A percentile compares a stretch with the other conserved stretches of the same genome.
Conservation (phyloP, 2,113 vertebrate species). For the Cololabis saira region DNA sequence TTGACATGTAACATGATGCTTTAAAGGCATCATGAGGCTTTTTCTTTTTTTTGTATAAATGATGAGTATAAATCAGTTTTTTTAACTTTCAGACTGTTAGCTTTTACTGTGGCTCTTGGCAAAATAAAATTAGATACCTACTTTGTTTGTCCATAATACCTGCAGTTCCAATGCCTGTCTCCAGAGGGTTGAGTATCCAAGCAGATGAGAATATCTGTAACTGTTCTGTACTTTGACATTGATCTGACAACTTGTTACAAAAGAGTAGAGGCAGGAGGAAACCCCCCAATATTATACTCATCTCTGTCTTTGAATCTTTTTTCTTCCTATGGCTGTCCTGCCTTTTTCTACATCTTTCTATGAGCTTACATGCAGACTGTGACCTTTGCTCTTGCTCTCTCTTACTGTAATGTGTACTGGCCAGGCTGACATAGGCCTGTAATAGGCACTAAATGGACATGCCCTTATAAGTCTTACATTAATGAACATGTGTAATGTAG, state of each 20-base stretch:
- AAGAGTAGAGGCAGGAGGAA: conserved; percentile 55
- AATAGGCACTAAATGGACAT: too few relatives aligned
- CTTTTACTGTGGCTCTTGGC: too few relatives aligned
- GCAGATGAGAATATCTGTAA: conserved; percentile 16
- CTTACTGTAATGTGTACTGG: not conserved
- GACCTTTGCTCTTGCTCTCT: conserved; percentile 8
- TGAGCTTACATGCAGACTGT: not conserved
- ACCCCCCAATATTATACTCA: conserved; percentile 28
- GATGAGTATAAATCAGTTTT: too few relatives aligned
- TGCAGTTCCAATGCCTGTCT: conserved; percentile 3
- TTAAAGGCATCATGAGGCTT: too few relatives aligned
- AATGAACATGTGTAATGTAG: too few relatives aligned
- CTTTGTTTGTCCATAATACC: not conserved
- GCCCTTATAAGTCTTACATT: too few relatives aligned
- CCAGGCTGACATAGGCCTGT: not conserved
- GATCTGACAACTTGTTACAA: conserved; percentile 78
- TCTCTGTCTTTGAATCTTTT: not conserved
- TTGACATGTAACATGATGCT: too few relatives aligned
- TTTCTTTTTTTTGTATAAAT: too few relatives aligned
- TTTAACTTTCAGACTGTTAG: too few relatives aligned
- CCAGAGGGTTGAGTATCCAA: not conserved
- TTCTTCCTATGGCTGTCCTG: not conserved
- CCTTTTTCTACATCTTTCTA: not conserved
- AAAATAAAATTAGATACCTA: not conserved
- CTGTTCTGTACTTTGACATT: too few relatives aligned